Evolutionary conservation across 2,113 vertebrate species (phyloP).

Genomic region (Zosterops lateralis): DNA sequence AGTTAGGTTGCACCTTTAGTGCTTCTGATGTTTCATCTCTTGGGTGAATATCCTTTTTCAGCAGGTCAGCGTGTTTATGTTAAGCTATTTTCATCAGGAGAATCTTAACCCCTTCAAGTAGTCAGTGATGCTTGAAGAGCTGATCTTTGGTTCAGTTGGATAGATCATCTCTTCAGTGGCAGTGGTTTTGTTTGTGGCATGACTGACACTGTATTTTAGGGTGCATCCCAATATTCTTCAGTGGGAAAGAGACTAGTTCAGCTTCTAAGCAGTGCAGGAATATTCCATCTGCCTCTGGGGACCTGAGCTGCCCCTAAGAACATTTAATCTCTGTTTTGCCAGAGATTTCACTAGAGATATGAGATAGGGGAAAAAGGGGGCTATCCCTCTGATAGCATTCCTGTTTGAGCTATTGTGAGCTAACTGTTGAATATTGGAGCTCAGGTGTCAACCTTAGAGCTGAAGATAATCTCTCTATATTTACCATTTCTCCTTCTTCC

Average conservation of each 20-base stretch:
- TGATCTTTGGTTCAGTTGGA: not conserved
- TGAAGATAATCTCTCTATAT: not conserved
- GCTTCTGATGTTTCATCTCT: not conserved
- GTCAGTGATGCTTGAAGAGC: not conserved
- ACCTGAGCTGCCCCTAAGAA: not conserved
- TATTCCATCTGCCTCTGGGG: not conserved
- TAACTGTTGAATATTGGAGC: not conserved
- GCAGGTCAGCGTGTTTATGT: not conserved
- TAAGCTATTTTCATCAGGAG: not conserved
- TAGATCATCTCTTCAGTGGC: not conserved
- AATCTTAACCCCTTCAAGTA: not conserved
- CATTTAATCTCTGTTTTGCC: not conserved
- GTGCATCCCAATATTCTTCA: not conserved
- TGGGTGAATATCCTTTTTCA: not conserved
- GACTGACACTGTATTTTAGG: not conserved
- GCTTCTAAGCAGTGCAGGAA: not conserved
- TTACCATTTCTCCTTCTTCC: not conserved
- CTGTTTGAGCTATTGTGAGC: not conserved
- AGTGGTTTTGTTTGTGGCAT: not conserved
- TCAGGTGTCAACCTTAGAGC: not conserved
- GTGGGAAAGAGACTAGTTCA: not conserved
- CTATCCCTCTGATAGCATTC: not conserved
- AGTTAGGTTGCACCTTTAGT: not conserved
- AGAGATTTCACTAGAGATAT: not conserved
- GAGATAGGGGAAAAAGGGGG: fast-evolving